Evolutionary conservation across 1,140 invertebrate species (phyloP), one percentile per base, ranked within the genome.

Genomic region (Cyphomyrmex costatus): DNA sequence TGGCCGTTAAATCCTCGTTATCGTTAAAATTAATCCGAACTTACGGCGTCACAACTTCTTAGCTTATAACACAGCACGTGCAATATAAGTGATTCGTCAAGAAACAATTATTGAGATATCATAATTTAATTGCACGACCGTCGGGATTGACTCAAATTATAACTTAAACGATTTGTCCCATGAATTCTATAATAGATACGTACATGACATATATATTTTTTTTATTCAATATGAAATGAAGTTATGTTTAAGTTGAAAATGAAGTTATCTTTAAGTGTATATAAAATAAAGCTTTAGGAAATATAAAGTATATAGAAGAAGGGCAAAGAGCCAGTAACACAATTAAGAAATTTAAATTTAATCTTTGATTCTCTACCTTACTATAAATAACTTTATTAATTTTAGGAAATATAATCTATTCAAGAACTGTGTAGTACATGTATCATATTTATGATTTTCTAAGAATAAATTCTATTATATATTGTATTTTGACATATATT

Each of bases 1-100:
- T 2, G 30, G 36, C 83, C 77, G 86, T 89, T 89, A 88, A 86
- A 89, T 89, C 71, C 88, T 89, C 88, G 86, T 89, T 89, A 89
- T 73, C 82, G 56, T 85, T 36, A 85, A 88, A 86, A 89, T 89
- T 89, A 89, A 89, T 89, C 83, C 77, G 77, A 56, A 60, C 61
- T 58, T 51, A 66, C 58, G 71, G 82, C 30, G 77, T 33, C 42
- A 42, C 49, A 61, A 76, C 80, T 85, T 88, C 87, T 74, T 73
- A n/a, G 49, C 70, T n/a, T 63, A 42, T 74, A 85, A 61, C 86
- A 24, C 5, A 68, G 74, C 27, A 33, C 60, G 85, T 42, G 58
- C 79, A 66, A 86, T 82, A 49, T 76, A 68, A 53, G 68, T 68
- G 19, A 88, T 82, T 82, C 77, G 77, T 88, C 76, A 86, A 88